Evolutionary conservation across 2,888 invertebrate genomes (phyloP).

Genomic region (Plebejus melissa): DNA sequence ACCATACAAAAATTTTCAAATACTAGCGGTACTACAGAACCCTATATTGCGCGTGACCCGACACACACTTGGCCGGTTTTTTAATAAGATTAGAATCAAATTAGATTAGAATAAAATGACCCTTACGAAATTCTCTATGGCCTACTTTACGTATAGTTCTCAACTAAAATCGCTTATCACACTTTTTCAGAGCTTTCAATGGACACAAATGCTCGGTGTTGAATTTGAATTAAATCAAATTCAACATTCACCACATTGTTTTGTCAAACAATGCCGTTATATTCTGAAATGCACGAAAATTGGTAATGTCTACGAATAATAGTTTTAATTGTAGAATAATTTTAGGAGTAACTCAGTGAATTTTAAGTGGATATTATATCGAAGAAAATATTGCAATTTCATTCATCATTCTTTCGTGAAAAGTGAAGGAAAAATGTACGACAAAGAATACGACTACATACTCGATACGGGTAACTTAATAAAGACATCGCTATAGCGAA

Average conservation of each 20-base stretch:
- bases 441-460: no score
- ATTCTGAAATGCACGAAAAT: constrained; percentile 13
- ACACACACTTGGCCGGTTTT: no score
- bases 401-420: neutral
- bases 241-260: neutral
- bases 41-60: no score
- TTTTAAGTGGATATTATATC: constrained; percentile 5
- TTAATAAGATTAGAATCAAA: neutral
- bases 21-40: no score
- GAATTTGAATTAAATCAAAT: neutral
- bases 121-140: no score
- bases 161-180: neutral
- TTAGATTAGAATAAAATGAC: neutral
- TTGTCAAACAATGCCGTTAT: constrained; percentile 10
- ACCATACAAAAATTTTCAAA: no score
- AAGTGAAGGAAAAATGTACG: neutral
- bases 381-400: neutral
- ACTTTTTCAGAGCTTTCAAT: neutral
- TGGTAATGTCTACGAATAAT: neutral
- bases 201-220: neutral
- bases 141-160: neutral
- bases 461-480: no score
- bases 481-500: no score
- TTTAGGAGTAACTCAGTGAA: neutral
- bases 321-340: neutral